These are phyloP conservation scores for Cephus pulcher DNA, from an alignment of 2,888 invertebrate species.

Conservation along the genomic window DNA sequence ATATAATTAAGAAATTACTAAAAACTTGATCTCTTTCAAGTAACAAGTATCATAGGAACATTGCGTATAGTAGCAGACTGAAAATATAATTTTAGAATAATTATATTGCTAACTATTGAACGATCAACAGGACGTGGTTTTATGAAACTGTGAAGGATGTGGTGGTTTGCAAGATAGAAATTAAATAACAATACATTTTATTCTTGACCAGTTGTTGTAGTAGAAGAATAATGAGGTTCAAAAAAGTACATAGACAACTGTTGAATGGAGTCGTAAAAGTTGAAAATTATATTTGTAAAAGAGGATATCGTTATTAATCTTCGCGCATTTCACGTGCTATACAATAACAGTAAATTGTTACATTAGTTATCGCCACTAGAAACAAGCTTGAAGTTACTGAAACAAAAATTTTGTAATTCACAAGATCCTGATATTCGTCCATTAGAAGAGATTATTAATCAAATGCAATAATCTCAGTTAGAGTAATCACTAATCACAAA, in stretches of 20 bases:
- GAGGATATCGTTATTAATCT: slow-evolving; percentile 40
- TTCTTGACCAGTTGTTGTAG: not conserved
- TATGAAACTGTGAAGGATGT: not conserved
- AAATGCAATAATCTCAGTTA: not conserved
- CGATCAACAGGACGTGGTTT: not conserved
- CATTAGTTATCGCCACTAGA: slow-evolving; percentile 14
- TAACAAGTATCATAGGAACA: not conserved
- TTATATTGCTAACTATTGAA: not conserved
- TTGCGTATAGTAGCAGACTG: not conserved
- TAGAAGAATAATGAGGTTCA: not conserved
- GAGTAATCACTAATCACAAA: not conserved
- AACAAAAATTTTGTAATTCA: slow-evolving; percentile 13
- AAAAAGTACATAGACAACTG: not conserved
- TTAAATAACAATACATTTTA: not conserved
- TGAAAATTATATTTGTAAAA: slow-evolving; percentile 52
- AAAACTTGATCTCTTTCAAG: not conserved
- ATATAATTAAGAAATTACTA: not conserved
- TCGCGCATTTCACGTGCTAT: slow-evolving; percentile 40
- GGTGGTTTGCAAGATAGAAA: not conserved
- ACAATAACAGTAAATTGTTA: slow-evolving; percentile 31
- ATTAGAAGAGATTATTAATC: not conserved
- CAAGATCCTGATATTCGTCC: not conserved
- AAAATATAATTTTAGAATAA: not conserved
- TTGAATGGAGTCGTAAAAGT: slow-evolving; percentile 29
- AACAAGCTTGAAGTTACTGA: not conserved